phyloP scores from a whole-genome alignment of 2,797 vertebrate species.

The Enteromius thamalakanensis region DNA sequence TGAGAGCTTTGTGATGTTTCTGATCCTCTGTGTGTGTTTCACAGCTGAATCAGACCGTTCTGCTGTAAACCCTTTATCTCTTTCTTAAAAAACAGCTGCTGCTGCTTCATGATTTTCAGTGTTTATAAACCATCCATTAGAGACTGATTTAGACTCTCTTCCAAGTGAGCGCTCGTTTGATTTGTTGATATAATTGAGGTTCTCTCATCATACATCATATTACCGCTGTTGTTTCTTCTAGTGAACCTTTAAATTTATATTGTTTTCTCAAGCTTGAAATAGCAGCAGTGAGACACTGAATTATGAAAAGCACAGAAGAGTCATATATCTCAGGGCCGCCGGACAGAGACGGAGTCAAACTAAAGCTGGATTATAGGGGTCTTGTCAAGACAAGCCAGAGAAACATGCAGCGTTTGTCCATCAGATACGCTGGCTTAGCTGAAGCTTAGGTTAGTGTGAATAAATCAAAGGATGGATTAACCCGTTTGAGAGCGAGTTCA shows the following conservation, averaged over 20 bases:
- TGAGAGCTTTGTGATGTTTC: too few relatives aligned
- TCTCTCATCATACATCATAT: too few relatives aligned
- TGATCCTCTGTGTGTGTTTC: neutral
- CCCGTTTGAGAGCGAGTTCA: neutral
- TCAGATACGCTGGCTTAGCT: neutral
- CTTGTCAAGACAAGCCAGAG: neutral
- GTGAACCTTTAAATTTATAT: neutral
- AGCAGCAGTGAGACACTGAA: neutral
- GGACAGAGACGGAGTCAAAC: neutral
- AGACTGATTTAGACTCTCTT: conserved; percentile 1
- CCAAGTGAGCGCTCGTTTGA: neutral
- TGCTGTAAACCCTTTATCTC: neutral
- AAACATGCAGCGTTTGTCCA: neutral
- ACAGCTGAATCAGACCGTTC: too few relatives aligned
- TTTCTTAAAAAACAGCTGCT: neutral
- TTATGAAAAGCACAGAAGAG: neutral
- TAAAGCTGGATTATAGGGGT: neutral
- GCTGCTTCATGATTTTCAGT: neutral
- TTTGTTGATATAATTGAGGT: neutral
- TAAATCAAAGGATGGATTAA: neutral
- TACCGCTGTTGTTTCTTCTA: neutral
- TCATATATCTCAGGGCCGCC: neutral
- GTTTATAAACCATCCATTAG: neutral
- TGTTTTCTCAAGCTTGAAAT: neutral
- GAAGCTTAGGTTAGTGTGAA: neutral